Evolutionary conservation across 2,113 vertebrate genomes (phyloP), one percentile per base, ranked within the genome.

Genomic region (Sardina pilchardus): DNA sequence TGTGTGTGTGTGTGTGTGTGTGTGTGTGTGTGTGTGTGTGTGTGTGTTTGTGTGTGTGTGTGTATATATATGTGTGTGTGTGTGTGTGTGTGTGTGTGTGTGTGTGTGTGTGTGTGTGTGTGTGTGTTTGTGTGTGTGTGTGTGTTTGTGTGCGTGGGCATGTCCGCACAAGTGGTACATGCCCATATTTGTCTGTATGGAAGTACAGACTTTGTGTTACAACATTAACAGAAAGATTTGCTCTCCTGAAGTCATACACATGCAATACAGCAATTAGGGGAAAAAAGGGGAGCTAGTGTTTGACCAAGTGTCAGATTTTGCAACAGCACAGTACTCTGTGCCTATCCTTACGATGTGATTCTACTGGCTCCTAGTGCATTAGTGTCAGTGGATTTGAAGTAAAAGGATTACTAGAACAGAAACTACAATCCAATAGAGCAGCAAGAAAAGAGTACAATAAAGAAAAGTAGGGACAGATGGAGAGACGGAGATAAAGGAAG

Each of bases 351-450:
- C 12, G n/a, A 67, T 67, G 26, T 8, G 63, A 67, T 14, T 67
- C 26, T 81, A 83, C 34, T 30, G 34, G 26, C n/a, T 78, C 63
- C 6, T 43, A 81, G 9, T 7, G 80, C 36, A 59, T 47, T 67
- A 14, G 81, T 34, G 47, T 1, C 45, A 78, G 30, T 78, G 45
- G 34, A 26, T 47, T 53, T 39, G 4, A 47, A 50, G 24, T 82
- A 36, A 81, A 81, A 45, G 78, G 50, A 84, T 87, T 82, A 84
- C 82, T 56, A 34, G 81, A 50, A 84, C 26, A 87, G 48, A 82
- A 16, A 14, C 48, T 48, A 39, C 78, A 84, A 71, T 87, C 48
- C 17, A 67, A 84, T 71, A 81, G 24, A 83, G 82, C 48, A 50
- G 3, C 30, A 42, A 47, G 75, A 36, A 78, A 82, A 80, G 39